phyloP scores from a whole-genome alignment of 2,888 invertebrate genomes.

The Blomia tropicalis region DNA sequence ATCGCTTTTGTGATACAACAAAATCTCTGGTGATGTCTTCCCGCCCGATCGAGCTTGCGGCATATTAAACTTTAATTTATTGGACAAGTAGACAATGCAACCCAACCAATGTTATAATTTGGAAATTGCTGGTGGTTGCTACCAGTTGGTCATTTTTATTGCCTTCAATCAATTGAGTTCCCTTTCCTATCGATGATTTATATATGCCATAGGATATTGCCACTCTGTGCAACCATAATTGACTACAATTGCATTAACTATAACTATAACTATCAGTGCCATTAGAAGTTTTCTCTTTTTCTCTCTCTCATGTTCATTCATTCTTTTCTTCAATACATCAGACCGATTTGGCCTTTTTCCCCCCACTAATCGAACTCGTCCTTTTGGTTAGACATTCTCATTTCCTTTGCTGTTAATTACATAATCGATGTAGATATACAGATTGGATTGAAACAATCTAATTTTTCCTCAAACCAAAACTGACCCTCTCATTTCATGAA shows the following conservation, averaged over 20 bases:
- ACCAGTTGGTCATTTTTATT: conserved; percentile 9
- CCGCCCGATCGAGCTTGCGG: background rate
- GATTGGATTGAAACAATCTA: too few relatives aligned
- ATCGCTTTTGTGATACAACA: too few relatives aligned
- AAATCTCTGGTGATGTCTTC: too few relatives aligned
- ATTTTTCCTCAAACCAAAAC: too few relatives aligned
- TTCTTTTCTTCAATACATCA: background rate
- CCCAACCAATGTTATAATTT: too few relatives aligned
- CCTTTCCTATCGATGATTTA: conserved; percentile 9
- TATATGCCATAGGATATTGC: conserved; percentile 1
- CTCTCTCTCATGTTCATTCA: background rate
- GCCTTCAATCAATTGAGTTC: conserved; percentile 5
- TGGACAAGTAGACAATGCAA: background rate
- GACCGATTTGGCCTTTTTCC: background rate
- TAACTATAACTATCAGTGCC: background rate
- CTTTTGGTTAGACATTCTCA: background rate
- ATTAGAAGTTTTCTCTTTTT: background rate
- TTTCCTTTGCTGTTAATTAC: conserved; percentile 2
- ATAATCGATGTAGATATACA: conserved; percentile 5
- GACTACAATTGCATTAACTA: background rate
- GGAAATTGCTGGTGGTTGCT: too few relatives aligned
- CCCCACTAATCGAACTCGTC: background rate
- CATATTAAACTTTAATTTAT: conserved; percentile 7
- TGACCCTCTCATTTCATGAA: too few relatives aligned
- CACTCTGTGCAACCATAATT: conserved; percentile 11